Conservation (phyloP, 2,113 vertebrate genomes). For the Atherinomorus stipes region DNA sequence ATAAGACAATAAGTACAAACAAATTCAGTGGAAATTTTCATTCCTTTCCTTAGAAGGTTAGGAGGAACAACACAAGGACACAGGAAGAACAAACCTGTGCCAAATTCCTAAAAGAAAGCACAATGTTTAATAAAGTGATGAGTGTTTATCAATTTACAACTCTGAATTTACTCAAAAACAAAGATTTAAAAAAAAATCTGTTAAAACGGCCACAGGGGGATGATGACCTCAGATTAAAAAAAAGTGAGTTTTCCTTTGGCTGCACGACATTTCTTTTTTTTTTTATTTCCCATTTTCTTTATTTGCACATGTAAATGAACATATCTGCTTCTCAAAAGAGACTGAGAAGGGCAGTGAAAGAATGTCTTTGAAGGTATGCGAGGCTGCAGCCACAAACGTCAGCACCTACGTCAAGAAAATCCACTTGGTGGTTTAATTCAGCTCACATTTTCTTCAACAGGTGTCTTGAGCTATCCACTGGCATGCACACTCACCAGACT, state of each 20-base stretch:
- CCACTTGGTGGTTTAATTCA: not conserved
- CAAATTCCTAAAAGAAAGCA: not conserved
- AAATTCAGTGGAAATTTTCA: constrained; percentile 49
- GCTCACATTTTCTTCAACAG: constrained; percentile 7
- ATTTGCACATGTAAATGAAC: constrained; percentile 15
- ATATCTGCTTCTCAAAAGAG: constrained; percentile 16
- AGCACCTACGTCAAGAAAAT: constrained; percentile 38
- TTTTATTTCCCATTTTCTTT: not conserved
- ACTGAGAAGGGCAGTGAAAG: not conserved
- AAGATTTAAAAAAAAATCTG: not conserved
- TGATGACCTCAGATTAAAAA: not conserved
- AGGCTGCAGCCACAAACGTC: constrained; percentile 12
- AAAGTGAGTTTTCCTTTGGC: not conserved
- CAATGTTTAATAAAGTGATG: not conserved
- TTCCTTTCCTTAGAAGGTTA: not conserved
- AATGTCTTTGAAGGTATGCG: not conserved
- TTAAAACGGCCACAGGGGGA: not conserved
- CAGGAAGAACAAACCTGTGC: not conserved
- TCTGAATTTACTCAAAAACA: not conserved
- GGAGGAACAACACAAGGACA: not conserved
- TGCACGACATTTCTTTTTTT: not conserved
- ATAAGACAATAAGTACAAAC: constrained; percentile 46
- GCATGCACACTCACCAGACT: not conserved
- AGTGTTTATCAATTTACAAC: not conserved
- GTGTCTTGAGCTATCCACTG: constrained; percentile 4